phyloP scores from a whole-genome alignment of 2,797 vertebrate genomes.

The Enteromius argenteus region DNA sequence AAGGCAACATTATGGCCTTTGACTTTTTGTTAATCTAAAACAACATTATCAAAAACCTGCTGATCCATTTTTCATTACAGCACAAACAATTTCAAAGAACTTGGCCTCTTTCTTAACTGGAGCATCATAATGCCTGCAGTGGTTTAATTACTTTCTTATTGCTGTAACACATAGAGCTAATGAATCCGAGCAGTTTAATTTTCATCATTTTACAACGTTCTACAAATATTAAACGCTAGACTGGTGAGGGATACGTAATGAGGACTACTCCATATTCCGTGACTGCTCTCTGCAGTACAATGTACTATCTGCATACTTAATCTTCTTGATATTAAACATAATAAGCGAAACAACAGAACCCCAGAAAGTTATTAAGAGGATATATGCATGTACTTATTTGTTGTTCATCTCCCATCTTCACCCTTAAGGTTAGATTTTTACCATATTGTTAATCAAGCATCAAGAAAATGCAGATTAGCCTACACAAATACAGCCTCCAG shows the following conservation, averaged over 20 bases:
- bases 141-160: slow-evolving; percentile 49
- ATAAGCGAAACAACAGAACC: slow-evolving; percentile 22
- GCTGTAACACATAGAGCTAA: slow-evolving; percentile 48
- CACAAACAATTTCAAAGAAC: slow-evolving; percentile 49
- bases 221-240: slow-evolving; percentile 40
- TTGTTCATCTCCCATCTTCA: slow-evolving; percentile 4
- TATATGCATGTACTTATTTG: slow-evolving; percentile 21
- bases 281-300: slow-evolving; percentile 8
- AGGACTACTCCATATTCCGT: not conserved
- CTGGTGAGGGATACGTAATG: slow-evolving; percentile 20
- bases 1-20: not conserved
- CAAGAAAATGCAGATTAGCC: slow-evolving; percentile 6
- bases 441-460: slow-evolving; percentile 33
- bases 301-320: not conserved
- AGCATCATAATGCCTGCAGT: slow-evolving; percentile 48
- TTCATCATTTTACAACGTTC: slow-evolving; percentile 26
- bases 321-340: slow-evolving; percentile 21
- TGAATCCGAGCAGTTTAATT: slow-evolving; percentile 48
- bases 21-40: slow-evolving; percentile 4
- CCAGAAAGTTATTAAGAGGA: slow-evolving; percentile 15
- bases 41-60: slow-evolving; percentile 10
- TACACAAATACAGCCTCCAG: slow-evolving; percentile 29
- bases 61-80: slow-evolving; percentile 39
- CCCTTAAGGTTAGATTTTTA: slow-evolving; percentile 24
- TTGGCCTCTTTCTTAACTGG: slow-evolving; percentile 53